Evolutionary conservation across 35 echinoderm and acorn worm genomes (phyloP), one percentile per base, ranked within the genome.

Genomic region (Apostichopus japonicus): DNA sequence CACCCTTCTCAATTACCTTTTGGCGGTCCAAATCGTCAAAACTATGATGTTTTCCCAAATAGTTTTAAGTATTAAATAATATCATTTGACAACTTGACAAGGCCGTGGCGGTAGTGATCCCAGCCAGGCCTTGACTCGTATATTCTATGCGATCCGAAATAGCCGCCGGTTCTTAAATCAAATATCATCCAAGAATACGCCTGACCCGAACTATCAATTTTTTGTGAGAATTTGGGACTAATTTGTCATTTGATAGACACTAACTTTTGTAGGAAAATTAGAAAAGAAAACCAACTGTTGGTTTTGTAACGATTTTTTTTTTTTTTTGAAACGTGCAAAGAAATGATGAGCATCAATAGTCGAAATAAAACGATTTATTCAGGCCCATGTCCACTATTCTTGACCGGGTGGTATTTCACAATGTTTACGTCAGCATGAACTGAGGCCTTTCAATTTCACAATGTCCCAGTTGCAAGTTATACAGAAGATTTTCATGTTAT

Each of bases 21-120:
- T 58, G 81, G 81, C 81, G 27, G 54, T 84, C 54, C 81, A 55
- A 54, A 84, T 84, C 81, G 53, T 84, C 81, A 84, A 84, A 84
- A 84, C 81, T 57, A 57, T 84, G 81, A 84, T 84, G 81, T 84
- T 84, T 84, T 84, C 81, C 56, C 56, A 59, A 84, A 84, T 84
- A 84, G 81, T 84, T 84, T 58, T 57, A 84, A 84, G 81, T 84
- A 84, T 84, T 84, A 84, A 84, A 84, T 84, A 84, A 84, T 84
- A 84, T 84, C 81, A 58, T 84, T 84, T 84, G 81, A 84, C 81
- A 84, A 58, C 54, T 57, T 84, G 81, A 84, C 81, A 84, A 84
- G 81, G 81, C 81, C 56, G 54, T 57, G 53, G 81, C 54, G 56
- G 21, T 53, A 58, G 81, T 84, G 81, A 84, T 84, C 81, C 24